Conservation (phyloP, 2,797 vertebrate species). For the Fratercula arctica region DNA sequence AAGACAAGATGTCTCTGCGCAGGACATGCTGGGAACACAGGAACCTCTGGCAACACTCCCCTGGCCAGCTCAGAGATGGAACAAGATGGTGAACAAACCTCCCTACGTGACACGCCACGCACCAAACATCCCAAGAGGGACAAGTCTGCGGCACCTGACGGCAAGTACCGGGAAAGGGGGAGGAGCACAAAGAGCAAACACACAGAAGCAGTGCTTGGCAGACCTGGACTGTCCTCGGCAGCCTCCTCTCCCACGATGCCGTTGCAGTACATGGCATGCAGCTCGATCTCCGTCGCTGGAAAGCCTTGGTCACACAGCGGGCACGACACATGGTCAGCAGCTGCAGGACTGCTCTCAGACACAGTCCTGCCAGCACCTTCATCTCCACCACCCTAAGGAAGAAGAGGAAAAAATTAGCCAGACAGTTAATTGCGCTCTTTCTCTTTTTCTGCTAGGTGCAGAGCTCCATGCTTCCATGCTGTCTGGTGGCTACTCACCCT, state of each 20-base stretch:
- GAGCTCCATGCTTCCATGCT: neutral
- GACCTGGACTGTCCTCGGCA: constrained; percentile 39
- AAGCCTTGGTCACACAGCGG: constrained; percentile 87
- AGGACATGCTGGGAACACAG: neutral
- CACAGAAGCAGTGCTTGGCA: neutral
- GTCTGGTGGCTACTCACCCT: neutral
- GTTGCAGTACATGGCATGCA: constrained; percentile 91
- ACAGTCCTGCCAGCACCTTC: constrained; percentile 36
- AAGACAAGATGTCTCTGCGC: neutral
- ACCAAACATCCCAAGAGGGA: neutral
- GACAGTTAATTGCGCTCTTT: neutral
- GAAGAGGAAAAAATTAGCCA: constrained; percentile 1
- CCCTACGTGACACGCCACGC: fast-evolving
- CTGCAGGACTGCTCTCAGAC: neutral
- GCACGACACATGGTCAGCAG: constrained; percentile 73
- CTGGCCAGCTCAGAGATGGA: neutral
- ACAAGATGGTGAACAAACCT: neutral
- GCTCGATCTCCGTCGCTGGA: constrained; percentile 79
- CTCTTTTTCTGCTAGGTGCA: neutral
- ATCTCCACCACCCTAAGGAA: constrained; percentile 63
- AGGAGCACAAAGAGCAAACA: neutral
- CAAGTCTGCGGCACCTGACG: neutral
- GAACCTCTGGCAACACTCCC: neutral
- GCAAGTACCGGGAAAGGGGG: neutral
- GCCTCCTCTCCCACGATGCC: constrained; percentile 66